phyloP scores from a whole-genome alignment of 2,797 vertebrate species.

The Syngnathus acus region DNA sequence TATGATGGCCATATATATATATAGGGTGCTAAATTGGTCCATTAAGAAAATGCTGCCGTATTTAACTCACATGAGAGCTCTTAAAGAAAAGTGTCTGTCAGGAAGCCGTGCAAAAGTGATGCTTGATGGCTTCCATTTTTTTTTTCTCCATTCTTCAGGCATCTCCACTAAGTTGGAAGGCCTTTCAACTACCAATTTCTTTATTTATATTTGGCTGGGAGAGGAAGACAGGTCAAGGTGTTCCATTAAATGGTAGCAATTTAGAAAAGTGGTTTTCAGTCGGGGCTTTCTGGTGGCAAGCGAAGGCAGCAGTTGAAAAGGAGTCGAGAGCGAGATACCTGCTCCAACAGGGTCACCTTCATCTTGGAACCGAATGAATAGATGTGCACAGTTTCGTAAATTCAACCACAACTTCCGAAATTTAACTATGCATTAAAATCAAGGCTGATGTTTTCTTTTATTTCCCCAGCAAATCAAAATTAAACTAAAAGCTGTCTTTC shows the following conservation, averaged over 20 bases:
- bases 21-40: not conserved
- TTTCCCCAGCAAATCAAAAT: not conserved
- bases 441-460: not conserved
- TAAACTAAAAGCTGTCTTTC: not conserved
- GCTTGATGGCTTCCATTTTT: constrained; percentile 47
- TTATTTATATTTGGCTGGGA: constrained; percentile 56
- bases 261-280: constrained; percentile 63
- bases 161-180: constrained; percentile 39
- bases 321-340: not conserved
- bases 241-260: constrained; percentile 66
- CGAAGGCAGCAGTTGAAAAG: not conserved
- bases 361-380: not conserved
- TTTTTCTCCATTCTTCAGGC: constrained; percentile 27
- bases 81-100: constrained; percentile 2
- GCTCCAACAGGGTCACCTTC: constrained; percentile 4
- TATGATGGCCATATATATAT: not conserved
- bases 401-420: not conserved
- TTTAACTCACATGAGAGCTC: not conserved
- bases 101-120: constrained; percentile 1
- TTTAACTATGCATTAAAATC: not conserved
- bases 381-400: not conserved
- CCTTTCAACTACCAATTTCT: constrained; percentile 54
- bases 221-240: constrained; percentile 58
- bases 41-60: not conserved
- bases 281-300: constrained; percentile 33